A percentile compares a stretch with the other conserved stretches of the same genome.
phyloP scores from a whole-genome alignment of 2,797 vertebrate species.

The Coendou prehensilis region DNA sequence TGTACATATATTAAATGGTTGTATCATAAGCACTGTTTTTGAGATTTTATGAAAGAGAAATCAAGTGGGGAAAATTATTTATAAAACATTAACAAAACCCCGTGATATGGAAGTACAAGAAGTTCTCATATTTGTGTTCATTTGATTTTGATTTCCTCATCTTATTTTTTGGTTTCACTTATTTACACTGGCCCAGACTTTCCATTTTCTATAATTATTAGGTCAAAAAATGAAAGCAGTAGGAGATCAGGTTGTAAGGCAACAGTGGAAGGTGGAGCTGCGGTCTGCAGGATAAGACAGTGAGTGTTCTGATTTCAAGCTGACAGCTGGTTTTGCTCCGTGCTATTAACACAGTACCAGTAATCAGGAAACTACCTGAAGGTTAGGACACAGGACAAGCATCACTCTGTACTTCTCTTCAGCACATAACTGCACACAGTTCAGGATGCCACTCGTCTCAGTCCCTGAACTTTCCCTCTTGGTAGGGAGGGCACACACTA shows the following conservation, averaged over 20 bases:
- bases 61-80: conserved; percentile 84
- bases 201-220: conserved; percentile 56
- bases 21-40: conserved; percentile 88
- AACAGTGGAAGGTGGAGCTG: conserved; percentile 69
- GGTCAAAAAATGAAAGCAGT: conserved; percentile 72
- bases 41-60: conserved; percentile 88
- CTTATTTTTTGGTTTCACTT: conserved; percentile 85
- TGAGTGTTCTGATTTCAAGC: not conserved
- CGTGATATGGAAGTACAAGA: conserved; percentile 79
- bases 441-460: fast-evolving
- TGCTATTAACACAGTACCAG: conserved; percentile 22
- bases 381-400: not conserved
- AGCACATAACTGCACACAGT: fast-evolving
- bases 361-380: not conserved
- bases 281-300: not conserved
- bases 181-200: conserved; percentile 71
- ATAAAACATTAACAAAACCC: conserved; percentile 87
- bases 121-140: conserved; percentile 69
- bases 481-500: not conserved
- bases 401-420: fast-evolving
- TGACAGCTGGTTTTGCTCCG: not conserved
- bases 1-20: conserved; percentile 91
- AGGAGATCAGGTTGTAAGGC: conserved; percentile 79
- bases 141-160: conserved; percentile 14
- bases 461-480: not conserved